A percentile compares a stretch with the other conserved stretches of the same genome.
Conservation (phyloP, 2,113 vertebrate species). For the Actenoides lindsayi region DNA sequence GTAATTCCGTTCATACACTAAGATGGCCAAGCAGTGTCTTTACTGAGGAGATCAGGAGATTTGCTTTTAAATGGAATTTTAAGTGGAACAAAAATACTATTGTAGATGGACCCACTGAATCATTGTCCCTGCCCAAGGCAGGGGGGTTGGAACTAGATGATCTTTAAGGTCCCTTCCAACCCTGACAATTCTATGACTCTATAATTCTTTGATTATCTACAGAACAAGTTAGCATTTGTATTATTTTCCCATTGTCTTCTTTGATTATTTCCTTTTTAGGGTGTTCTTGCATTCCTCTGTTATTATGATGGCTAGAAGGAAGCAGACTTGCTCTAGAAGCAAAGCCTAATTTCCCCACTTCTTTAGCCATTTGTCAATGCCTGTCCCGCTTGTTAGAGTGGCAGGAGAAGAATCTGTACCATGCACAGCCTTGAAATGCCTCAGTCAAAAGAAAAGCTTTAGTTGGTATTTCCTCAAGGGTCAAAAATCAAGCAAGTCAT, state of each 20-base stretch:
- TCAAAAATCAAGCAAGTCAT: background rate
- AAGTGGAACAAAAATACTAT: background rate
- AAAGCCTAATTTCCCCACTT: background rate
- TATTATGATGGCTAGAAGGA: background rate
- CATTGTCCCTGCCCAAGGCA: background rate
- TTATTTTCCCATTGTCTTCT: background rate
- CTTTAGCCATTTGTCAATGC: background rate
- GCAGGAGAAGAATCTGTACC: background rate
- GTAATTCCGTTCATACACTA: background rate
- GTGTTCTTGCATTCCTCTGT: background rate
- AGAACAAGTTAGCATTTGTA: background rate
- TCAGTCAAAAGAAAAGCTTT: background rate
- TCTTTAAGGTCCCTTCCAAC: no score
- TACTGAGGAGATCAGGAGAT: background rate
- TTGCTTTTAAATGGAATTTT: background rate
- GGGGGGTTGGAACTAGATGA: no score
- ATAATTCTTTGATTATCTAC: background rate
- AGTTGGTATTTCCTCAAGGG: background rate
- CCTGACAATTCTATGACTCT: no score
- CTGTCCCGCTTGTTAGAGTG: background rate
- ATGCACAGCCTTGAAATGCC: background rate
- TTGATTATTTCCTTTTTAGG: background rate
- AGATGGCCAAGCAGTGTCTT: fast-evolving
- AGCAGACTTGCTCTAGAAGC: background rate
- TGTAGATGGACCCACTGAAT: background rate